phyloP scores from a whole-genome alignment of 2,888 invertebrate genomes.

The Tryphoninae sp. region DNA sequence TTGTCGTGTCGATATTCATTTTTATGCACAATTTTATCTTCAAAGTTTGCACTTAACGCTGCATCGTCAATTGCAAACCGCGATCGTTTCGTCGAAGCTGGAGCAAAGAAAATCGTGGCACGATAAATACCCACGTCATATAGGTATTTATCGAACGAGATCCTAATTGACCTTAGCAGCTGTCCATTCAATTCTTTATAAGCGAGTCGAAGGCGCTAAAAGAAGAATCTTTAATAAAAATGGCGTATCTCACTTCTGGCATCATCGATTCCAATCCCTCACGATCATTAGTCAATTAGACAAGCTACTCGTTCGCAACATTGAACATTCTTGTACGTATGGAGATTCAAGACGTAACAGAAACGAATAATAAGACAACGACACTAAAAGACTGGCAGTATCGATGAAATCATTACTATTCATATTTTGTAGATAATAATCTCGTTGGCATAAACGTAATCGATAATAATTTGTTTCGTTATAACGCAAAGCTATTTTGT shows the following conservation, averaged over 20 bases:
- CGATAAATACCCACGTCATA: background rate
- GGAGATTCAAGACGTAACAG: background rate
- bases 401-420: slow-evolving; percentile 15
- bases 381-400: background rate
- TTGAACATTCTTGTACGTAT: background rate
- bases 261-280: slow-evolving; percentile 13
- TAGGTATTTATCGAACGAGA: slow-evolving; percentile 13
- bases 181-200: background rate
- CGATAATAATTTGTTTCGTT: background rate
- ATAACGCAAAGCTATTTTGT: background rate
- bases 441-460: slow-evolving; percentile 15
- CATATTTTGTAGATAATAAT: slow-evolving; percentile 24
- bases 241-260: background rate
- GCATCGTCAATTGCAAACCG: slow-evolving; percentile 6
- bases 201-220: background rate
- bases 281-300: slow-evolving; percentile 36
- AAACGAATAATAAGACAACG: background rate
- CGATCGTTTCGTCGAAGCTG: background rate
- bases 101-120: background rate
- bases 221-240: slow-evolving; percentile 1
- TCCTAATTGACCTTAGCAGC: slow-evolving; percentile 39
- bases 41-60: slow-evolving; percentile 13
- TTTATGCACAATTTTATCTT: slow-evolving; percentile 8
- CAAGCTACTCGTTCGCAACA: slow-evolving; percentile 20
- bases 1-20: slow-evolving; percentile 15